phyloP scores from a whole-genome alignment of 2,888 invertebrate genomes.

The Chaetogeoica ovagalla region DNA sequence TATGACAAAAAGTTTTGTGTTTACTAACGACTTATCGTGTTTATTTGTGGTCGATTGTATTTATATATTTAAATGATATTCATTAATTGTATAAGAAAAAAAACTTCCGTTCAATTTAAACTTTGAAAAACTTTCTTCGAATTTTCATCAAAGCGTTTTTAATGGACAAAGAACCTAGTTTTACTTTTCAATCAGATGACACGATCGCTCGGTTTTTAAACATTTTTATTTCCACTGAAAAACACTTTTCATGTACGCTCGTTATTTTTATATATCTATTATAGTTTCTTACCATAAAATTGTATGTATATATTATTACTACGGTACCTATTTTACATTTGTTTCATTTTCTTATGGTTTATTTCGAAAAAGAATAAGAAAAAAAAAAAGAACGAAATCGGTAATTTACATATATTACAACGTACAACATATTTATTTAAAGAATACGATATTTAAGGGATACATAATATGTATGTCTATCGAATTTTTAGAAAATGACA shows the following conservation, averaged over 20 bases:
- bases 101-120: too few relatives aligned
- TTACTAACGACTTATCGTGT: too few relatives aligned
- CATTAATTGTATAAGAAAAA: too few relatives aligned
- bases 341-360: slow-evolving; percentile 17
- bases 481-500: slow-evolving; percentile 10
- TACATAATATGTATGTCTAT: slow-evolving; percentile 4
- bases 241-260: slow-evolving; percentile 32
- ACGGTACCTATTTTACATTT: slow-evolving; percentile 32
- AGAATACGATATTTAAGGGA: neutral
- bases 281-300: too few relatives aligned
- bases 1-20: too few relatives aligned
- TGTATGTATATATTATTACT: neutral
- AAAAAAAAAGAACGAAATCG: neutral
- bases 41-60: too few relatives aligned
- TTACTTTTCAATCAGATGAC: slow-evolving; percentile 28
- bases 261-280: neutral
- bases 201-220: slow-evolving; percentile 20
- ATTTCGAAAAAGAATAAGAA: neutral
- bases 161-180: slow-evolving; percentile 11
- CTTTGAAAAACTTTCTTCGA: too few relatives aligned
- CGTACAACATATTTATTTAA: neutral
- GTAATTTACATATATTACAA: slow-evolving; percentile 22
- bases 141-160: neutral
- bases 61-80: too few relatives aligned
- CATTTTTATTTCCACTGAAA: slow-evolving; percentile 6